Evolutionary conservation across 2,113 vertebrate species (phyloP).

Genomic region (Dolichallabes microphthalmus): DNA sequence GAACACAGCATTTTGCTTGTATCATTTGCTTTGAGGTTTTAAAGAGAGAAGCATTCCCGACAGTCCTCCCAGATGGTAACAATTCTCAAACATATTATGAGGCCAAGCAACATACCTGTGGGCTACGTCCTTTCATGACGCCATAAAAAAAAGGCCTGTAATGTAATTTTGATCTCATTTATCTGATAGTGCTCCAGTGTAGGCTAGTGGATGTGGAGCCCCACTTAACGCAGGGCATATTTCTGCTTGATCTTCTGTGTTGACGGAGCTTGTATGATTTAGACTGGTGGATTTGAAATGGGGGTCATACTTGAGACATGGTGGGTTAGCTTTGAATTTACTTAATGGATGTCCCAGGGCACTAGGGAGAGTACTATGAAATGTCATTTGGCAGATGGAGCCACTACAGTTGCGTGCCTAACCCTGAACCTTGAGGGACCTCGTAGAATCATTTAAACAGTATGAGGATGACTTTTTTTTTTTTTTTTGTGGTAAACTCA

Average conservation of each 20-base stretch:
- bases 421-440: conserved; percentile 43
- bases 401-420: conserved; percentile 47
- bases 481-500: conserved; percentile 17
- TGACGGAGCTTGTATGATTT: conserved; percentile 53
- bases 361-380: conserved; percentile 50
- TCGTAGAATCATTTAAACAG: conserved; percentile 35
- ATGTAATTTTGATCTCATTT: conserved; percentile 81
- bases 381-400: conserved; percentile 48
- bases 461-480: conserved; percentile 37
- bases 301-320: conserved; percentile 52
- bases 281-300: conserved; percentile 37
- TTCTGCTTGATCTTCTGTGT: conserved; percentile 54
- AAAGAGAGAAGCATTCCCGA: conserved; percentile 75
- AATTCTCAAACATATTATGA: conserved; percentile 78
- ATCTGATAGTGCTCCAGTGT: conserved; percentile 71
- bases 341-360: conserved; percentile 55
- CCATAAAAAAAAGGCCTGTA: conserved; percentile 75
- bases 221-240: conserved; percentile 60
- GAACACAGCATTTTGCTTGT: conserved; percentile 73
- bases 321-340: conserved; percentile 57
- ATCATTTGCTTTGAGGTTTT: conserved; percentile 81
- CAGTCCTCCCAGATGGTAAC: conserved; percentile 78
- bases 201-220: conserved; percentile 64
- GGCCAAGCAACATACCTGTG: conserved; percentile 78
- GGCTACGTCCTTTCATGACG: conserved; percentile 76